Conservation (phyloP, 2,797 vertebrate species). For the Sebastolobus altivelis region DNA sequence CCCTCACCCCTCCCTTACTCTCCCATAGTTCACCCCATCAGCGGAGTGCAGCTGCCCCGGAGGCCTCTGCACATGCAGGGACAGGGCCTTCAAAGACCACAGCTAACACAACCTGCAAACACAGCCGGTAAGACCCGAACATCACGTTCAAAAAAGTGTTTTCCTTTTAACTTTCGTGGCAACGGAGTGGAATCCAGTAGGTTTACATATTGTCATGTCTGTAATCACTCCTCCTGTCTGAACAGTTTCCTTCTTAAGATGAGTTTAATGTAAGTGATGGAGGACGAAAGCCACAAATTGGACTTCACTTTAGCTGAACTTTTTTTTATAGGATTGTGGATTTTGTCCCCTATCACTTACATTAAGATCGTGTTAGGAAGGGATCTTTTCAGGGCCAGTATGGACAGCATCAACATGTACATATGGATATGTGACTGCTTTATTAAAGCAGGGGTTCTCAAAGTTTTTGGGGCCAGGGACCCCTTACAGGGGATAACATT, state of each 20-base stretch:
- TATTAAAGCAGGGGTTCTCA: too few relatives aligned
- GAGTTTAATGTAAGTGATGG: neutral
- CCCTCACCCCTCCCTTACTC: slow-evolving; percentile 80
- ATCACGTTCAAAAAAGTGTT: neutral
- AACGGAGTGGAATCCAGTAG: neutral
- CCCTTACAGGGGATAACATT: too few relatives aligned
- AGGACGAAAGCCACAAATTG: neutral
- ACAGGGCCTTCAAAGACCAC: slow-evolving; percentile 70
- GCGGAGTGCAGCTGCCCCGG: slow-evolving; percentile 68
- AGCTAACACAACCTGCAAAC: slow-evolving; percentile 67
- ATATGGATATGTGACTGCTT: neutral
- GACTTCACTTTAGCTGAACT: too few relatives aligned
- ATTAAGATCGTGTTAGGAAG: fast-evolving
- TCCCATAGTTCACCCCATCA: slow-evolving; percentile 48
- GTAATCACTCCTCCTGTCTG: neutral
- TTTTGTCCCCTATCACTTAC: too few relatives aligned
- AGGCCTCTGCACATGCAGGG: slow-evolving; percentile 72
- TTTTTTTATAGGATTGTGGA: too few relatives aligned
- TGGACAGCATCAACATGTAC: neutral
- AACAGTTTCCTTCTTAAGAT: neutral
- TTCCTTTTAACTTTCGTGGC: neutral
- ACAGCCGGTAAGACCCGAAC: slow-evolving; percentile 71
- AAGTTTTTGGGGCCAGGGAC: too few relatives aligned
- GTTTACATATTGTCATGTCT: neutral
- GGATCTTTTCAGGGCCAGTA: neutral